Evolutionary conservation across 2,888 invertebrate species (phyloP).

Genomic region (Phoenoteleia sp.): DNA sequence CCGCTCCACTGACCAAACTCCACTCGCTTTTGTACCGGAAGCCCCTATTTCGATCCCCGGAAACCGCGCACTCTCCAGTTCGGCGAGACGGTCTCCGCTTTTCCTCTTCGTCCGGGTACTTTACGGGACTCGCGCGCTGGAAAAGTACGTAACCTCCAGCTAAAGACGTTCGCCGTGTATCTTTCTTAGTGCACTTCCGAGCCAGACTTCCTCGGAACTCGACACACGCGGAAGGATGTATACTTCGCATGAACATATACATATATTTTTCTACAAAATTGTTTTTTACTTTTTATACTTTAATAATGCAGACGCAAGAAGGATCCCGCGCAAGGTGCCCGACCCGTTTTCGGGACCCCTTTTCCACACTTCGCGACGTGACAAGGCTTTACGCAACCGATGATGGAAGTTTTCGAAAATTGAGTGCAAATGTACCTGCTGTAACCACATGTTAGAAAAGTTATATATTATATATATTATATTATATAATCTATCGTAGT

Average conservation of each 20-base stretch:
- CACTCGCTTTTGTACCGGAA: too few species aligned
- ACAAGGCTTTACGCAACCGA: constrained; percentile 40
- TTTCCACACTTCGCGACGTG: constrained; percentile 5
- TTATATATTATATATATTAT: constrained; percentile 70
- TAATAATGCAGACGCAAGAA: constrained; percentile 20
- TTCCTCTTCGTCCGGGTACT: not conserved
- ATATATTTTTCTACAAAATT: constrained; percentile 65
- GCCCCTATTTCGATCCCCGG: too few species aligned
- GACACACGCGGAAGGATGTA: not conserved
- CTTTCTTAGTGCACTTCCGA: too few species aligned
- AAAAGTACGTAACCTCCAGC: too few species aligned
- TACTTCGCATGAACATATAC: constrained; percentile 13
- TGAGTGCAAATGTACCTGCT: constrained; percentile 71
- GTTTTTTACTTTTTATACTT: constrained; percentile 67
- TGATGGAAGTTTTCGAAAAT: constrained; percentile 37
- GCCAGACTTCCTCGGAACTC: not conserved
- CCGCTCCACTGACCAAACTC: too few species aligned
- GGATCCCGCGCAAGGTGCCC: constrained; percentile 17
- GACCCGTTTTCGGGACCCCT: constrained; percentile 8
- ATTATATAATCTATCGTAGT: constrained; percentile 68
- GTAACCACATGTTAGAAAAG: constrained; percentile 67
- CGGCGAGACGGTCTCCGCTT: too few species aligned
- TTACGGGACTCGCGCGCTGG: not conserved
- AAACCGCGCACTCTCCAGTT: too few species aligned
- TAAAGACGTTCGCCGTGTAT: too few species aligned